Base-by-base conservation (phyloP, 2,888 invertebrate genomes). In the Drosophila siamana region DNA sequence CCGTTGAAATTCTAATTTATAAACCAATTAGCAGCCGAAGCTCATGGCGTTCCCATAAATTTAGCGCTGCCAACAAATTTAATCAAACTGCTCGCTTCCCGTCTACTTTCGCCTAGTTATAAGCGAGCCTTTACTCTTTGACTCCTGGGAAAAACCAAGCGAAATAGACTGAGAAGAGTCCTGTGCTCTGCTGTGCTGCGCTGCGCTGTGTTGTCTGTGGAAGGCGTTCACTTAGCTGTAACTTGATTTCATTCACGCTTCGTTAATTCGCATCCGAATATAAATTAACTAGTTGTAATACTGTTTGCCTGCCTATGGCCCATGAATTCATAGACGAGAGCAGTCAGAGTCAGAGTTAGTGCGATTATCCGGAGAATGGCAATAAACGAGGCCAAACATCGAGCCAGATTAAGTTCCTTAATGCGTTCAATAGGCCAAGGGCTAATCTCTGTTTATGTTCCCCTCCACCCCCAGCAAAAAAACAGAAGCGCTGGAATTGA, bases 11-110 rank as follows among this genome's bases (percentile, higher is more conserved):
- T 82, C 83, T 82, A 82, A 82, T 82, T 85, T 81, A 82, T 82
- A 85, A 82, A 85, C 86, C 86, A 82, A 82, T 82, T 82, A 82
- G 86, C 82, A 82, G 70, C 46, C 80, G 66, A 75, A 76, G 70
- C 79, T 78, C 81, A 65, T 65, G 68, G 66, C 59, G 51, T 51
- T 57, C 28, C 71, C 75, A 85, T 82, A 82, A 85, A 85, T 81
- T 68, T 62, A 40, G 30, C 67, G 68, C 70, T 69, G 63, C 63
- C 79, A 82, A 65, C 75, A 71, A 78, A 81, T 82, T 82, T 81
- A 82, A 85, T 81, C 75, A 80, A 80, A 71, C 69, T 28, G 75
- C 69, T 76, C 48, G 52, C 73, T 60, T 57, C 59, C 57, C 15
- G 7, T 43, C 13, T 15, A 26, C 19, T 52, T 43, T 30, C 43